Conservation (phyloP, 2,888 invertebrate species). For the Microctonus hyperodae region DNA sequence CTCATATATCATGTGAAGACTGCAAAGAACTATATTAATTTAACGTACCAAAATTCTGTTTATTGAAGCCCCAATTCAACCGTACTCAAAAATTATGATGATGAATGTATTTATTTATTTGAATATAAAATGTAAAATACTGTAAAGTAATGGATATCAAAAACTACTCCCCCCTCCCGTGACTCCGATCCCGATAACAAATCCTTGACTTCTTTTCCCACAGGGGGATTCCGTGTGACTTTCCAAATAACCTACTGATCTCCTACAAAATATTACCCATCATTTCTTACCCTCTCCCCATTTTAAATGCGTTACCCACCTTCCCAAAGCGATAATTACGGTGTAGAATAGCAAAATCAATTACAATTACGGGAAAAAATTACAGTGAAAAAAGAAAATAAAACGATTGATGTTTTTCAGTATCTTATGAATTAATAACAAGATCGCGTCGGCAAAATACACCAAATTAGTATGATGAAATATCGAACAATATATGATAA, state of each 20-base stretch:
- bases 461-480: too few species aligned
- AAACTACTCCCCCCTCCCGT: constrained; percentile 57
- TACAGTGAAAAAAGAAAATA: neutral
- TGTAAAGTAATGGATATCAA: neutral
- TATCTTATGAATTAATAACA: too few species aligned
- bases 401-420: neutral
- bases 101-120: neutral
- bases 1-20: too few species aligned
- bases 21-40: neutral
- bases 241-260: constrained; percentile 37
- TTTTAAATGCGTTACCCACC: neutral
- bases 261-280: constrained; percentile 44
- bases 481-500: too few species aligned
- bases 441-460: too few species aligned
- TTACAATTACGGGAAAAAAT: neutral
- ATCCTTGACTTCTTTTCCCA: constrained; percentile 58
- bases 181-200: constrained; percentile 54
- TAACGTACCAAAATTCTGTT: neutral
- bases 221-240: constrained; percentile 53
- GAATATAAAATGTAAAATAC: neutral
- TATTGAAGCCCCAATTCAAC: neutral
- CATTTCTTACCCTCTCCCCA: constrained; percentile 41
- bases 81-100: neutral
- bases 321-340: neutral
- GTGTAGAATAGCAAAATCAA: neutral